Conservation (phyloP, 2,113 vertebrate genomes). For the Cavia porcellus region DNA sequence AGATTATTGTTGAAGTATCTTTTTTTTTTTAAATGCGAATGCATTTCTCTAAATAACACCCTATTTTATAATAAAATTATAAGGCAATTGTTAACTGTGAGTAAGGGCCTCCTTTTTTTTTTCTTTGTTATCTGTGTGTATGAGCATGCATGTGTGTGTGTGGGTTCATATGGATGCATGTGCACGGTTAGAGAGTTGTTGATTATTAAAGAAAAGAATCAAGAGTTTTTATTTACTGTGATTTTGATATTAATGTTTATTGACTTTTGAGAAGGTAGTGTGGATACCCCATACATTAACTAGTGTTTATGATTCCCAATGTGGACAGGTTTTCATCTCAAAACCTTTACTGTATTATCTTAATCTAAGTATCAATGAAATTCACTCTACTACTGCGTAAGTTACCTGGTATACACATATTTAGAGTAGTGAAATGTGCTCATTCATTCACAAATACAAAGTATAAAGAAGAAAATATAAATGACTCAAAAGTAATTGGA, state of each 20-base stretch:
- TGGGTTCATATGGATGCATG: background rate
- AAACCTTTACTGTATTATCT: background rate
- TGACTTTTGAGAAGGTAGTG: background rate
- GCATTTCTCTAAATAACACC: background rate
- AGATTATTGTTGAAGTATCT: conserved; percentile 20
- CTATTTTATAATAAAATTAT: conserved; percentile 59
- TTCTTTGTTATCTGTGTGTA: background rate
- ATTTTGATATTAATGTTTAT: conserved; percentile 50
- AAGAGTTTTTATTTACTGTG: conserved; percentile 35
- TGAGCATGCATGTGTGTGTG: background rate
- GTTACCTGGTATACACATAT: background rate
- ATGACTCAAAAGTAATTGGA: background rate
- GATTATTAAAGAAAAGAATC: background rate
- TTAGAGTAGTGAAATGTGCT: conserved; percentile 31
- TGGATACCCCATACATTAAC: background rate
- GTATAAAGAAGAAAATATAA: background rate
- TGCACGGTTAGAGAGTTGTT: background rate
- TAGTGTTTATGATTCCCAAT: background rate
- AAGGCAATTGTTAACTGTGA: conserved; percentile 21
- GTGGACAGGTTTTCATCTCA: background rate
- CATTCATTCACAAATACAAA: conserved; percentile 12
- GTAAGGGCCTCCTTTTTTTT: background rate
- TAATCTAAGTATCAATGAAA: background rate
- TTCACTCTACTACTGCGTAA: background rate
- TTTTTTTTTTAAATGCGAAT: conserved; percentile 72